These are phyloP conservation scores for Petromus typicus DNA, from an alignment of 2,113 vertebrate species.

Conservation along the genomic window DNA sequence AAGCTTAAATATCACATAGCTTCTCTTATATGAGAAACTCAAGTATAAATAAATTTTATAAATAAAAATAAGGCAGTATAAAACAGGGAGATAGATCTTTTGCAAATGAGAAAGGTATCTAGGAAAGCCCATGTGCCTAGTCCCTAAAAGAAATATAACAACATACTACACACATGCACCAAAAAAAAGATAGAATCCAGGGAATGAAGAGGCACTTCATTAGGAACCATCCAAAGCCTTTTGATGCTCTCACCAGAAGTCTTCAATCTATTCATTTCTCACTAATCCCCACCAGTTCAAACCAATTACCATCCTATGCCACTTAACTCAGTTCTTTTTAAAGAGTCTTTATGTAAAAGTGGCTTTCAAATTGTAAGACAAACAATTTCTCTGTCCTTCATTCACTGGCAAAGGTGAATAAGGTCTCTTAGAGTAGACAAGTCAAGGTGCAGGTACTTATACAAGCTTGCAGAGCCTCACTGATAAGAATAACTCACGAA, in stretches of 20 bases:
- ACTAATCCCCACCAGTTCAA: neutral
- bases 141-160: neutral
- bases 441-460: neutral
- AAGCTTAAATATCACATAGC: neutral
- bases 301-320: neutral
- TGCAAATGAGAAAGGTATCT: neutral
- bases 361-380: neutral
- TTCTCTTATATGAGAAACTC: neutral
- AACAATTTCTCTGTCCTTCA: neutral
- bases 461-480: neutral
- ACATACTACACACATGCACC: neutral
- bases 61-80: neutral
- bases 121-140: neutral
- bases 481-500: neutral
- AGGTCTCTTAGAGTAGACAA: neutral
- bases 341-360: neutral
- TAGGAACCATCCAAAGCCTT: neutral
- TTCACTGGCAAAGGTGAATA: neutral
- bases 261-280: neutral
- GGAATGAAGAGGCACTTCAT: neutral
- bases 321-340: neutral
- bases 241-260: neutral
- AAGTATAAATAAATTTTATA: neutral
- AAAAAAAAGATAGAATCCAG: neutral
- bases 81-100: neutral